Conservation (phyloP, 2,797 vertebrate genomes). For the Stomatorhinus walkeri region DNA sequence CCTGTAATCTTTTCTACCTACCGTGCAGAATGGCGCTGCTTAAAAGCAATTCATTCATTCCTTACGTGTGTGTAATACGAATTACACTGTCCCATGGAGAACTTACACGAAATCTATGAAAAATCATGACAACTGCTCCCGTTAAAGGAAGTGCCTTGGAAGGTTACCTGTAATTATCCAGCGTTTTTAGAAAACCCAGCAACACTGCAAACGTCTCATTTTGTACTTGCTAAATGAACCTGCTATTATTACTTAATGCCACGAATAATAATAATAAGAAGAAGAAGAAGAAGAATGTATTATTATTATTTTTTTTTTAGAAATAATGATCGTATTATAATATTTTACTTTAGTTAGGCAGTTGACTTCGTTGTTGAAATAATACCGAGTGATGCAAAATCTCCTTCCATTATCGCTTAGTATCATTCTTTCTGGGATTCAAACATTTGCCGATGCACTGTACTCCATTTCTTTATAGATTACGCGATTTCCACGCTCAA, state of each 20-base stretch:
- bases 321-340: neutral
- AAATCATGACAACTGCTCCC: neutral
- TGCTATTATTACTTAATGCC: neutral
- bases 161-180: neutral
- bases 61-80: neutral
- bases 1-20: neutral
- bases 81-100: neutral
- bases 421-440: neutral
- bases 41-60: neutral
- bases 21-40: neutral
- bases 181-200: conserved; percentile 2
- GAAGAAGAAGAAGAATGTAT: neutral
- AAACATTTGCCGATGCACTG: neutral
- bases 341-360: neutral
- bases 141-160: neutral
- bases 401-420: neutral
- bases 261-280: neutral
- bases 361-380: neutral
- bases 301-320: neutral
- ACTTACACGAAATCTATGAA: neutral
- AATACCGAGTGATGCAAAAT: neutral
- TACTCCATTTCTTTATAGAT: neutral
- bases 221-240: neutral
- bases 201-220: neutral
- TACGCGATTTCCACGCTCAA: neutral